Evolutionary conservation across 2,888 invertebrate species (phyloP).

Genomic region (Girardia tigrina): DNA sequence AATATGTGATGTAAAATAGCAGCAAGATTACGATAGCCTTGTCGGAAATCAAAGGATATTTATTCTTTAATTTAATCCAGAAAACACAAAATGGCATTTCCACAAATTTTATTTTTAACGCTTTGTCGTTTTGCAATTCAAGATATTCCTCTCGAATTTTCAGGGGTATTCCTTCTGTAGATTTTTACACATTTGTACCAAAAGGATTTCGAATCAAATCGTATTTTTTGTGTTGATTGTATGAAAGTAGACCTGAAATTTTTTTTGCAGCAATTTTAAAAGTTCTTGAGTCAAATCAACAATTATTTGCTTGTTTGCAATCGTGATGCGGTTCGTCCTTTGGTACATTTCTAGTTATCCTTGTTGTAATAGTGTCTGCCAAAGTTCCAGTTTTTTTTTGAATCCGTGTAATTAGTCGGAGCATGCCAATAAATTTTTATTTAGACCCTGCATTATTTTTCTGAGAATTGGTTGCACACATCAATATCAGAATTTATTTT

Average conservation of each 20-base stretch:
- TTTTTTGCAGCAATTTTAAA: not conserved
- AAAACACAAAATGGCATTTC: not conserved
- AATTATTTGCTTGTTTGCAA: too few species aligned
- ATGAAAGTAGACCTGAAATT: too few species aligned
- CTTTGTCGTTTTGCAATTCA: too few species aligned
- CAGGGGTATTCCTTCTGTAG: not conserved
- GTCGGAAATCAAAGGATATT: not conserved
- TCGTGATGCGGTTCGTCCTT: not conserved
- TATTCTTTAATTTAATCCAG: not conserved
- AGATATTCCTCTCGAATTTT: not conserved
- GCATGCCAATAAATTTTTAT: not conserved
- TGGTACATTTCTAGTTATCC: not conserved
- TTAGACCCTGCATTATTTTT: not conserved
- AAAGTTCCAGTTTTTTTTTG: constrained; percentile 3
- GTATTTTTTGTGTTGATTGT: too few species aligned
- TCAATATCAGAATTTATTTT: too few species aligned
- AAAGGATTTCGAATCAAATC: too few species aligned
- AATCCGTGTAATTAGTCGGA: not conserved
- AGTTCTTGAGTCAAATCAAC: not conserved
- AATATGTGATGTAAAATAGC: not conserved
- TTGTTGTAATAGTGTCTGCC: not conserved
- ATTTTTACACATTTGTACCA: too few species aligned
- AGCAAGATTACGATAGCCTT: not conserved
- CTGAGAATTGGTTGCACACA: too few species aligned
- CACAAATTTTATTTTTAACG: not conserved